These are phyloP conservation scores for Arctocebus calabarensis DNA, from an alignment of 2,797 vertebrate species.

Conservation along the genomic window DNA sequence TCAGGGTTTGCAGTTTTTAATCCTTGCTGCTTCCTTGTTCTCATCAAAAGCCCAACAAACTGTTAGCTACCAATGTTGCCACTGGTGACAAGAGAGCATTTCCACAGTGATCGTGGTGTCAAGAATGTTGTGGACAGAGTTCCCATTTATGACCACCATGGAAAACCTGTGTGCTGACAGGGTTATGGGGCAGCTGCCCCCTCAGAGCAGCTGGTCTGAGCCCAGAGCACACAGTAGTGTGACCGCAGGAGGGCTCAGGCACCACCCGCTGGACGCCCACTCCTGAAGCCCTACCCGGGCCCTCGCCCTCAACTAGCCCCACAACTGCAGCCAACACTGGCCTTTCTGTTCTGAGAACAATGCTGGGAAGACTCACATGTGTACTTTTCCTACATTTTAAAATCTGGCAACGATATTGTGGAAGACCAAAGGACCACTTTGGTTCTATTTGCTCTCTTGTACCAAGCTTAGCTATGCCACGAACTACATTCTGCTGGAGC, in stretches of 20 bases:
- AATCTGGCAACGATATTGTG: constrained; percentile 33
- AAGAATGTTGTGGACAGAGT: neutral
- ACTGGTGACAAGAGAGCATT: too few species aligned
- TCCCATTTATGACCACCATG: rapidly evolving
- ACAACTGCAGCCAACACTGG: neutral
- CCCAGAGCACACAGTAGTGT: rapidly evolving
- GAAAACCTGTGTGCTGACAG: too few species aligned
- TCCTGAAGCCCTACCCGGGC: rapidly evolving
- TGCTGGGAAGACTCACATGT: constrained; percentile 48
- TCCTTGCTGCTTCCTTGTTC: neutral
- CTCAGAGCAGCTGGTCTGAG: neutral
- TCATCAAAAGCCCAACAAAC: neutral
- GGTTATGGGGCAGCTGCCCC: neutral
- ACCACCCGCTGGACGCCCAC: neutral
- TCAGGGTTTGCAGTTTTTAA: neutral
- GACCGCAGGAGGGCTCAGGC: neutral
- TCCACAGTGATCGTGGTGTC: too few species aligned
- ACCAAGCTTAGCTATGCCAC: neutral
- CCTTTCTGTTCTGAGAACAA: constrained; percentile 60
- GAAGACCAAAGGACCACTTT: constrained; percentile 29
- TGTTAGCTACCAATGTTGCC: neutral
- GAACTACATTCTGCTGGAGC: constrained; percentile 2
- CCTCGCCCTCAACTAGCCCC: neutral
- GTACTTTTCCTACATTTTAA: constrained; percentile 57
- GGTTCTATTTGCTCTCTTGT: neutral